Conservation (phyloP, 2,113 vertebrate species). For the Lamprotornis superbus region DNA sequence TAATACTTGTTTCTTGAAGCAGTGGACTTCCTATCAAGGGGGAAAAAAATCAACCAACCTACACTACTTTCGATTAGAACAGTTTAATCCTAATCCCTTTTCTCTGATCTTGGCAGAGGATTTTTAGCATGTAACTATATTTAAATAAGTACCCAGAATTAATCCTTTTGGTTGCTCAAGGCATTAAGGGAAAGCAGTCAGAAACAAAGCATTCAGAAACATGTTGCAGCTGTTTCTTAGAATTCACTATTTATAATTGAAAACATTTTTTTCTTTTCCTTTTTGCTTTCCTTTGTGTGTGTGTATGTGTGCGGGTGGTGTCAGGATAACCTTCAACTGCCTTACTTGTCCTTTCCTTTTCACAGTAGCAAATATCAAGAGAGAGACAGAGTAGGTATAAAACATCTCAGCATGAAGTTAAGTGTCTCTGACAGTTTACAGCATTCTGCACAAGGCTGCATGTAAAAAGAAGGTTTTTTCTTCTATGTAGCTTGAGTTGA, state of each 20-base stretch:
- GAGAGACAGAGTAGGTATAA: constrained; percentile 15
- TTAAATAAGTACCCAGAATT: constrained; percentile 86
- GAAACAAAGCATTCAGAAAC: constrained; percentile 82
- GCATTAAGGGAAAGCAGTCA: constrained; percentile 69
- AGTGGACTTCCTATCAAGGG: constrained; percentile 14
- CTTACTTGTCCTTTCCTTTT: constrained; percentile 50
- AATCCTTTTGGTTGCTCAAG: constrained; percentile 84
- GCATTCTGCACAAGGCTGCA: not conserved
- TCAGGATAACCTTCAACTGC: constrained; percentile 53
- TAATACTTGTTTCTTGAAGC: constrained; percentile 60
- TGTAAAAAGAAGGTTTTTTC: not conserved
- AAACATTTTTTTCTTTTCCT: constrained; percentile 21
- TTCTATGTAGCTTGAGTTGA: not conserved
- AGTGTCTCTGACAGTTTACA: constrained; percentile 37
- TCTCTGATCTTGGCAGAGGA: constrained; percentile 84
- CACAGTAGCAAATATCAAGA: constrained; percentile 32
- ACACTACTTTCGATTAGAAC: constrained; percentile 73
- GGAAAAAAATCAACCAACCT: constrained; percentile 6
- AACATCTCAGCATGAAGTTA: constrained; percentile 4
- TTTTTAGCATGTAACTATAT: constrained; percentile 83
- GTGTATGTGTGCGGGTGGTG: not conserved
- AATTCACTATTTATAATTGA: constrained; percentile 73
- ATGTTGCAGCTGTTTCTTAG: constrained; percentile 77
- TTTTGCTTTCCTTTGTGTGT: not conserved
- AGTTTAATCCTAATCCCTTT: constrained; percentile 85